Base-by-base conservation (phyloP, 1,140 invertebrate genomes). In the Chrysopa pallens region DNA sequence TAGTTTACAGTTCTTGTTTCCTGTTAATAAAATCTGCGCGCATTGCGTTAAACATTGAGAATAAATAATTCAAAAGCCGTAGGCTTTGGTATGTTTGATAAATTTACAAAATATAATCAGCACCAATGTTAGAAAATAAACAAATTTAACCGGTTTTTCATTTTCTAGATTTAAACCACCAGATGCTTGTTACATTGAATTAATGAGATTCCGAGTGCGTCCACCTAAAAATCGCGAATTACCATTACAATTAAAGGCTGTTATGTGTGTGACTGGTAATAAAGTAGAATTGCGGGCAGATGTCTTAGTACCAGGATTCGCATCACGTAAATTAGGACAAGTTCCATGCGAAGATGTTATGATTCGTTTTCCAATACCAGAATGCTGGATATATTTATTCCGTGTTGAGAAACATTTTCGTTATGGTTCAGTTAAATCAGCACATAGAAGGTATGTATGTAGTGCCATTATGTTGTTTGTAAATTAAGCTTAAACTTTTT, bases 321-420 rank as follows among this genome's bases (percentile, higher is more conserved):
- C 87, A 31, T 94, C 89, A 44, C 77, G 92, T 54, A 92, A 92
- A 66, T 69, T 94, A 39, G 90, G 93, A 6, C 85, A 88, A 60
- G 81, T 98, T 49, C 95, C 91, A 38, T 97, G 93, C 64, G 90
- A 97, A 66, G 93, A 99, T 64, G 93, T 99, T 36, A 82, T 87
- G 56, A 84, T 99, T 33, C 73, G 90, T 42, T 95, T 98, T 61
- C 93, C 94, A 6, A 91, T 99, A 48, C 96, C 96, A 17, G 95
- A 99, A 66, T 88, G 85, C 55, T 99, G 96, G 96, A 92, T 98
- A 52, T 99, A 99, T 63, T 69, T 97, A 53, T 98, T 99, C 65
- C 73, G 96, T 46, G 91, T 96, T 13, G 95, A 99, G 61, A 95
- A 97, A 56, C 87, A 96, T 61, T 98, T 97, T 67, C 74, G 93